Base-by-base conservation (phyloP, 2,797 vertebrate species). In the Paguma larvata region DNA sequence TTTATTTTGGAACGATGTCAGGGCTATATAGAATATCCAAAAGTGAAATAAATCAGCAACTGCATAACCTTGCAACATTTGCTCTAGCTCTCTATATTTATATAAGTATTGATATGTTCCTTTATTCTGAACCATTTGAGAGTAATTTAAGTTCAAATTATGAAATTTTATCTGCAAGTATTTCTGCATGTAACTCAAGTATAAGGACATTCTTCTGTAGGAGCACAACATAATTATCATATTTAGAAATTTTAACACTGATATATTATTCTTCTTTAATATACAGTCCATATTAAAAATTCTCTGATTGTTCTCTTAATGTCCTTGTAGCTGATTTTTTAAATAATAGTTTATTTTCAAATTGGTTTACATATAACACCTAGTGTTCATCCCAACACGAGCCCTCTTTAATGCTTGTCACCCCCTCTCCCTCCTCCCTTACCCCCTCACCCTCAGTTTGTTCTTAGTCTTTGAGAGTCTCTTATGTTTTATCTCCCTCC, bases 221-320 rank as follows among this genome's bases (percentile, higher is more conserved):
- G 59, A 89, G 34, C 21, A 83, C 38, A 85, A 14, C 25, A 15
- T 77, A 79, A 73, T 92, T 44, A 89, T 75, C 25, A 73, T 7
- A 38, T 27, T 59, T 18, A 70, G 44, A 30, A 78, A 65, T 91
- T n/a, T 53, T 87, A 83, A 78, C 19, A 27, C 34, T 38, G 6
- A 63, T 89, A 32, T 10, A 84, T 53, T 73, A 32, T 78, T 84
- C 80, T 72, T 92, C n/a, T 96, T n/a, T 85, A 82, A 70, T 67
- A 92, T 80, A 44, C 1, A 32, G 16, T 38, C 5, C 51, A 63
- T 77, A 21, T 88, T 63, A 87, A 78, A 78, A 70, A 51, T 68
- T 94, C 44, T 70, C 9, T 0, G 25, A 2, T 41, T 75, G 10
- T 32, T 5, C n/a, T 27, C 48, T 51, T 51, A 53, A 53, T 53